Evolutionary conservation across 1,140 invertebrate genomes (phyloP).

Genomic region (Matsumurasca onukii): DNA sequence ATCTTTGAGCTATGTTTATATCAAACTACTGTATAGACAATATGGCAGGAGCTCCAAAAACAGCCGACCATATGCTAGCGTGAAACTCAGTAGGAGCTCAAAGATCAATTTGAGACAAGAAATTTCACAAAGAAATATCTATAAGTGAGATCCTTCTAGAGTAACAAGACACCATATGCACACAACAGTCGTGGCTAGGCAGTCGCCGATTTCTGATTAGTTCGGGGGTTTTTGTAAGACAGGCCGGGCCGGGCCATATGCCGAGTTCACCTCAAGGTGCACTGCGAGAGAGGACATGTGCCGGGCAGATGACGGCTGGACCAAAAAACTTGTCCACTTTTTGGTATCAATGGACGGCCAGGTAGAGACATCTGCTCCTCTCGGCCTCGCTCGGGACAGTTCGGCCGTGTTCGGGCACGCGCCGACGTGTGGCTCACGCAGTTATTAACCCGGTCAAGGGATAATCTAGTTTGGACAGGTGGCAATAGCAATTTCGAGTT

Average conservation of each 20-base stretch:
- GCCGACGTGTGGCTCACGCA: constrained; percentile 46
- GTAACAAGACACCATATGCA: neutral
- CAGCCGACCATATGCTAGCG: too few species aligned
- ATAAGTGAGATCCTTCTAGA: too few species aligned
- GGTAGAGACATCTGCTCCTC: constrained; percentile 9
- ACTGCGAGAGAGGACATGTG: neutral
- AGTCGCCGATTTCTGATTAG: neutral
- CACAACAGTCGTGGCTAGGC: neutral
- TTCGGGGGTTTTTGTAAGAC: neutral
- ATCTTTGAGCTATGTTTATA: too few species aligned
- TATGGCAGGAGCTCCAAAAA: too few species aligned
- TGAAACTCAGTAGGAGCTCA: too few species aligned
- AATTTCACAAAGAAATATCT: too few species aligned
- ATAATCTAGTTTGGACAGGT: neutral
- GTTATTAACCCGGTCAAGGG: neutral
- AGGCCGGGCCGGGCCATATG: neutral
- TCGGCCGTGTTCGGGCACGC: constrained; percentile 47
- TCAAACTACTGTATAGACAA: too few species aligned
- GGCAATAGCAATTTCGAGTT: neutral
- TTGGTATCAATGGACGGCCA: neutral
- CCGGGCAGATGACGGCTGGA: neutral
- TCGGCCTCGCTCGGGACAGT: constrained; percentile 44
- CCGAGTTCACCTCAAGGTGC: neutral
- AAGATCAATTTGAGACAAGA: too few species aligned
- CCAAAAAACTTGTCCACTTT: constrained; percentile 1